phyloP scores from a whole-genome alignment of 2,113 vertebrate species.

The Neogobius melanostomus region DNA sequence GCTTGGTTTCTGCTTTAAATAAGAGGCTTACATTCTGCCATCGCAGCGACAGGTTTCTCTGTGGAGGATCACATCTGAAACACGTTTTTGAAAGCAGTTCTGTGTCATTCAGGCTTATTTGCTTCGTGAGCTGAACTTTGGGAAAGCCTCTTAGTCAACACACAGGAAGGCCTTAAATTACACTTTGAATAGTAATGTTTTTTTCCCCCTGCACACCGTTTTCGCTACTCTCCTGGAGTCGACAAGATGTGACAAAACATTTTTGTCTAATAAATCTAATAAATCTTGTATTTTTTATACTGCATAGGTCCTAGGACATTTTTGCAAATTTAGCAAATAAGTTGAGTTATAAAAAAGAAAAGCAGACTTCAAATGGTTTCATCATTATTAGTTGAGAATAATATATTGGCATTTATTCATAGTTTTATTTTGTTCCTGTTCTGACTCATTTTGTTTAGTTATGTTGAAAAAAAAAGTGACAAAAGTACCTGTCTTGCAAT shows the following conservation, averaged over 20 bases:
- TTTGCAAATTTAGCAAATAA: no score
- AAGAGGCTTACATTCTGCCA: conserved; percentile 66
- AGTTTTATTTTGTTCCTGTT: no score
- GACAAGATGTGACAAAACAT: not conserved
- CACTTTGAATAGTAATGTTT: conserved; percentile 16
- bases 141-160: conserved; percentile 60
- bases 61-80: conserved; percentile 54
- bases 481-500: no score
- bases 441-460: no score
- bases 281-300: no score
- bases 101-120: conserved; percentile 72
- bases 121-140: conserved; percentile 44
- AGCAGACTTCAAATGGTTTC: no score
- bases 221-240: not conserved
- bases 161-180: conserved; percentile 44
- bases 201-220: conserved; percentile 10
- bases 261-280: no score
- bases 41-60: conserved; percentile 52
- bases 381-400: no score
- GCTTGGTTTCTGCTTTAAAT: conserved; percentile 55
- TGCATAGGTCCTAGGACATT: no score
- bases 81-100: conserved; percentile 63
- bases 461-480: no score
- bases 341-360: no score
- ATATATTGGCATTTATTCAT: no score